phyloP scores from a whole-genome alignment of 1,140 invertebrate species.

The Pachypeltis micranthus region DNA sequence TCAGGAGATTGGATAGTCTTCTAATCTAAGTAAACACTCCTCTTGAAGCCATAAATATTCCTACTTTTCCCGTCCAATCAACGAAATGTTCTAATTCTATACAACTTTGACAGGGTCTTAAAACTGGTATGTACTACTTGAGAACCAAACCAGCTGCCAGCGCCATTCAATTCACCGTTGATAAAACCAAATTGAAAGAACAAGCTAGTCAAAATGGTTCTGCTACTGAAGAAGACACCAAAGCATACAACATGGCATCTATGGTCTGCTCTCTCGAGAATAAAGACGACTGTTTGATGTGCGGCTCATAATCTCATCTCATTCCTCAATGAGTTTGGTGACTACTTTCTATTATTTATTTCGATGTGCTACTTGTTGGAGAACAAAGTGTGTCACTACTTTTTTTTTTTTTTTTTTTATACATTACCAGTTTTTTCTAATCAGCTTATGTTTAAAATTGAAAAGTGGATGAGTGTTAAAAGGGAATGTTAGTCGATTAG shows the following conservation, averaged over 20 bases:
- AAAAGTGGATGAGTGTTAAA: no score
- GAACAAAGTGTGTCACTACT: no score
- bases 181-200: conserved; percentile 57
- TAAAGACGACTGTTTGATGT: conserved; percentile 79
- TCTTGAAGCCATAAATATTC: no score
- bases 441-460: no score
- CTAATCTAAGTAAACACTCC: no score
- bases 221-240: conserved; percentile 25
- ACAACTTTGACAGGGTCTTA: conserved; percentile 68
- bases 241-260: conserved; percentile 49
- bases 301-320: conserved; percentile 51
- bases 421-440: not conserved
- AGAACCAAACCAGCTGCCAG: conserved; percentile 91
- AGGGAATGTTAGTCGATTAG: no score
- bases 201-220: not conserved
- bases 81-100: no score
- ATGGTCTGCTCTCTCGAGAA: conserved; percentile 81
- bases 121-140: conserved; percentile 99
- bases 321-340: no score
- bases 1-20: no score
- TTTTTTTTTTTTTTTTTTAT: not conserved
- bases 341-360: no score
- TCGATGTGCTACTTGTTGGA: no score
- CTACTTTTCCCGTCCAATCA: no score
- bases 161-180: conserved; percentile 95